Conservation (phyloP, 2,113 vertebrate species). For the Cavia porcellus region DNA sequence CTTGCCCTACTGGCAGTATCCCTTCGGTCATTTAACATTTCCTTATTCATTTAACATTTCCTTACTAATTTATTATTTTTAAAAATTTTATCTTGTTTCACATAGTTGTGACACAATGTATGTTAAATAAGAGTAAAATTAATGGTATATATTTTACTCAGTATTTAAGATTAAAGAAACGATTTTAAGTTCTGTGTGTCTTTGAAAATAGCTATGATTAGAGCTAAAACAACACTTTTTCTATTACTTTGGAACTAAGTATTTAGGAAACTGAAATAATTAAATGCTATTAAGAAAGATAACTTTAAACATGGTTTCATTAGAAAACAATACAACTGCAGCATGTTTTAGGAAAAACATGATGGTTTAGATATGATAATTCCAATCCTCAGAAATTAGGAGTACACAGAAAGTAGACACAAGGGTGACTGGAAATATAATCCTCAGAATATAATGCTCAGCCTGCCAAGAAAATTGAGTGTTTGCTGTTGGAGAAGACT, state of each 20-base stretch:
- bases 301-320: not conserved
- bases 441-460: too few species aligned
- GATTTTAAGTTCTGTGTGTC: not conserved
- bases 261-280: not conserved
- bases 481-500: not conserved
- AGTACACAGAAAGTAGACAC: accelerated
- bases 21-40: too few species aligned
- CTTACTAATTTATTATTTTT: not conserved
- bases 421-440: not conserved
- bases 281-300: not conserved
- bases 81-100: not conserved
- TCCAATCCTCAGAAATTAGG: not conserved
- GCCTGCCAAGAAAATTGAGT: not conserved
- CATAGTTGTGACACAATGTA: not conserved
- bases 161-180: not conserved
- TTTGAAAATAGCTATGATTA: not conserved
- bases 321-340: not conserved
- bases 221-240: not conserved
- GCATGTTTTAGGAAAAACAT: not conserved
- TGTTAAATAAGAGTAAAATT: not conserved
- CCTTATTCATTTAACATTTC: not conserved
- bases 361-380: not conserved
- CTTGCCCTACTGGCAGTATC: not conserved
- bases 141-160: slow-evolving; percentile 20
- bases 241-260: not conserved